These are phyloP conservation scores for Tricholauxania praeusta DNA, from an alignment of 2,888 invertebrate species.

Conservation along the genomic window DNA sequence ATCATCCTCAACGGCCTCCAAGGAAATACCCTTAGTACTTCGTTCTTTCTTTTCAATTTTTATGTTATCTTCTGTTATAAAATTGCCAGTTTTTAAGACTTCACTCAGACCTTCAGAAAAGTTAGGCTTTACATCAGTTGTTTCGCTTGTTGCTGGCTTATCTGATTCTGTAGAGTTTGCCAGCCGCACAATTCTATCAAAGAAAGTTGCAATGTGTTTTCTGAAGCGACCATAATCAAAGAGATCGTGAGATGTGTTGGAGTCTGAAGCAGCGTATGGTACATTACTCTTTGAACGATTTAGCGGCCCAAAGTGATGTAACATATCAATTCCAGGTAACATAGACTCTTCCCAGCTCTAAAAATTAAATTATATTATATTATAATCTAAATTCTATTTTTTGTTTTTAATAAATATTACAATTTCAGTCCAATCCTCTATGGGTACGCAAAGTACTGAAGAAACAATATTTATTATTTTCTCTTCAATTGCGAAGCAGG, in stretches of 20 bases:
- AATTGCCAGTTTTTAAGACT: conserved; percentile 20
- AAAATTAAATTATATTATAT: not conserved
- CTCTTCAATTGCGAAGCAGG: conserved; percentile 60
- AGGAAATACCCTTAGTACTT: conserved; percentile 42
- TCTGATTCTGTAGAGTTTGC: conserved; percentile 45
- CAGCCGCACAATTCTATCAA: conserved; percentile 63
- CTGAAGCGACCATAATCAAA: conserved; percentile 64
- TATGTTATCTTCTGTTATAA: not conserved
- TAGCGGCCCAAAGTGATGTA: conserved; percentile 65
- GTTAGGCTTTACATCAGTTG: not conserved
- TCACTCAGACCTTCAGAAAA: conserved; percentile 21
- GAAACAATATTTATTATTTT: conserved; percentile 59
- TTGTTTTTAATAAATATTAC: conserved; percentile 45
- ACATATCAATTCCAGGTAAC: conserved; percentile 65
- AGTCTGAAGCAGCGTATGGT: conserved; percentile 50
- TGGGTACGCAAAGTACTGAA: conserved; percentile 60
- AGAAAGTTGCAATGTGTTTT: conserved; percentile 61
- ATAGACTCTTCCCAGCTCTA: conserved; percentile 67
- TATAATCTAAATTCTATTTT: not conserved
- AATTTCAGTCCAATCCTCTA: conserved; percentile 65
- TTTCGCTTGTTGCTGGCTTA: not conserved
- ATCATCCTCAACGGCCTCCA: conserved; percentile 62
- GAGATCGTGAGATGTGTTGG: conserved; percentile 49
- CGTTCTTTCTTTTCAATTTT: not conserved
- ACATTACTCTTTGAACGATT: conserved; percentile 57